Conservation (phyloP, 2,888 invertebrate genomes). For the Coronaproctus castanopsis region DNA sequence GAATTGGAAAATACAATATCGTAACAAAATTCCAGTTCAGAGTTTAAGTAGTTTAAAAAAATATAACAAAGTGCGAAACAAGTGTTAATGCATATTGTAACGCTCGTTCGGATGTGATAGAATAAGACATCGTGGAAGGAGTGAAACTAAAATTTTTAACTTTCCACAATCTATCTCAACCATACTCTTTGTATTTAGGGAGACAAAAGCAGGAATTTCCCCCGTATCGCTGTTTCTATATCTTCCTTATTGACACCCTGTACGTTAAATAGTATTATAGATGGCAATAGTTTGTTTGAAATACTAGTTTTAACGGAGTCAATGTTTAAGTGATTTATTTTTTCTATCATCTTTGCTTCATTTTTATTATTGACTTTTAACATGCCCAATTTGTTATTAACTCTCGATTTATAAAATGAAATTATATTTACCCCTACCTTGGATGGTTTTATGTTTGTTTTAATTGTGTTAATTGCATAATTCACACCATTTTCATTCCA, state of each 20-base stretch:
- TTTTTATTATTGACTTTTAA: not conserved
- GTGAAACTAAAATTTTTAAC: too few relatives aligned
- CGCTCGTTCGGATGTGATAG: too few relatives aligned
- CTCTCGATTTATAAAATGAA: not conserved
- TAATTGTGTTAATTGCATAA: not conserved
- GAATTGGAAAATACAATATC: too few relatives aligned
- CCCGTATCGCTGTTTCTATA: not conserved
- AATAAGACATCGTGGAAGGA: too few relatives aligned
- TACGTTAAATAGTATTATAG: not conserved
- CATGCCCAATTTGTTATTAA: not conserved
- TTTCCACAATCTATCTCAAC: too few relatives aligned
- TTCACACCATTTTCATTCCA: not conserved
- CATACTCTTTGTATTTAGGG: not conserved
- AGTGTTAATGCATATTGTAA: too few relatives aligned
- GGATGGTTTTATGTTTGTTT: not conserved
- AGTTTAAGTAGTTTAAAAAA: too few relatives aligned
- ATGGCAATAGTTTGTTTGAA: not conserved
- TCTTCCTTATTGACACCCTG: not conserved
- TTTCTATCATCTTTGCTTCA: not conserved
- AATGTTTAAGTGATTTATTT: not conserved
- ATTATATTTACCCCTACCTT: not conserved
- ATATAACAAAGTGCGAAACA: too few relatives aligned
- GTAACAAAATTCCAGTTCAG: too few relatives aligned
- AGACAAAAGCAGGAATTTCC: not conserved
- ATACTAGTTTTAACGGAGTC: not conserved